Evolutionary conservation across 2,888 invertebrate genomes (phyloP), one percentile per base, ranked within the genome.

Genomic region (Rhagium mordax): DNA sequence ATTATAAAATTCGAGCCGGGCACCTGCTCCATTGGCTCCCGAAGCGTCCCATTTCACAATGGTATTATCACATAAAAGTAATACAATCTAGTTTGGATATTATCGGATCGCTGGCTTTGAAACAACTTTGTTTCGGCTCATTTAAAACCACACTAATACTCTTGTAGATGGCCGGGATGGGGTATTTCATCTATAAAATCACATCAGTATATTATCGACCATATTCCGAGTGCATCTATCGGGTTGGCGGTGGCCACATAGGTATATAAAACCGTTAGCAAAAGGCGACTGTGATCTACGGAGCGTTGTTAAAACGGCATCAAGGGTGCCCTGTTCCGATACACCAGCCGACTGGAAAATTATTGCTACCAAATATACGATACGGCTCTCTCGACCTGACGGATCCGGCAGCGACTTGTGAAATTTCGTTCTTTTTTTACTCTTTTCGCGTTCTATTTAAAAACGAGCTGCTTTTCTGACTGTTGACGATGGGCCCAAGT

Each of bases 141-240:
- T 83, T 84, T 84, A 77, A 79, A 83, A 78, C 81, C 79, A 77
- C 75, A 82, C 81, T 84, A 83, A 84, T 84, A 81, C 82, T 80
- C 76, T 81, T 82, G 81, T 83, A 78, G 72, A 70, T 74, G 74
- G 68, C 51, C 59, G 76, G 78, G 79, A 79, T 79, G 81, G 84
- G 85, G 81, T 82, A 85, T 85, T 84, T 86, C 86, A 85, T 84
- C 85, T 87, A 86, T 87, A 81, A 86, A 87, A 87, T 87, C 86
- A 85, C 86, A 86, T 87, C 86, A 86, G 84, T 84, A 83, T 85
- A 85, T 86, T 86, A 86, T 83, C 82, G 83, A 81, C 79, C 81
- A 83, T 81, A 83, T 82, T 47, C 66, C 71, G 76, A 78, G 78
- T 78, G 74, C 74, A 78, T 75, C 77, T 78, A 76, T 78, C 75